Evolutionary conservation across 1,140 invertebrate genomes (phyloP).

Genomic region (Pomacea maculata): DNA sequence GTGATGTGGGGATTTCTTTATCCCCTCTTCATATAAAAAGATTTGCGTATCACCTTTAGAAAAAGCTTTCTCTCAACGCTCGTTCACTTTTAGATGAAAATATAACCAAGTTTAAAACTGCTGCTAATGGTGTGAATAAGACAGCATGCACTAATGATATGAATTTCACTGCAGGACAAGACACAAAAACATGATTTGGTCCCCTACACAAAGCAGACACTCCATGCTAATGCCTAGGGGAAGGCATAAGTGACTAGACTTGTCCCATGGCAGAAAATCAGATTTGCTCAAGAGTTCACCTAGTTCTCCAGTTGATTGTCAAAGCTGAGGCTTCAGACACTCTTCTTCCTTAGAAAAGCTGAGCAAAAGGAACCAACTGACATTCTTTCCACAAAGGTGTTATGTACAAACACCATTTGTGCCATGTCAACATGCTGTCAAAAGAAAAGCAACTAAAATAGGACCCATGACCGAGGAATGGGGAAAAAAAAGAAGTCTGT

Average conservation of each 20-base stretch:
- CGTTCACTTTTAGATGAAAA: not conserved
- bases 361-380: no score
- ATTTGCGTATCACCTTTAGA: not conserved
- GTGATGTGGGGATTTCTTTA: not conserved
- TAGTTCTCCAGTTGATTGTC: slow-evolving; percentile 6
- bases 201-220: slow-evolving; percentile 24
- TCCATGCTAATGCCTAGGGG: slow-evolving; percentile 1
- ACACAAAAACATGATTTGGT: slow-evolving; percentile 19
- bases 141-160: not conserved
- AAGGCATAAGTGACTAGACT: slow-evolving; percentile 14
- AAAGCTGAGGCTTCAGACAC: slow-evolving; percentile 7
- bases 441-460: no score
- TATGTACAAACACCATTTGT: no score
- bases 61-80: not conserved
- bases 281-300: no score
- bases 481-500: no score
- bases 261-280: slow-evolving; percentile 5
- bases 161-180: slow-evolving; percentile 1
- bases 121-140: not conserved
- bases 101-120: not conserved
- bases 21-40: not conserved
- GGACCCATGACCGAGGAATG: no score
- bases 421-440: no score
- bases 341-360: no score
- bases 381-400: no score